Evolutionary conservation across 2,113 vertebrate species (phyloP), one percentile per base, ranked within the genome.

Genomic region (Pontoporia blainvillei): DNA sequence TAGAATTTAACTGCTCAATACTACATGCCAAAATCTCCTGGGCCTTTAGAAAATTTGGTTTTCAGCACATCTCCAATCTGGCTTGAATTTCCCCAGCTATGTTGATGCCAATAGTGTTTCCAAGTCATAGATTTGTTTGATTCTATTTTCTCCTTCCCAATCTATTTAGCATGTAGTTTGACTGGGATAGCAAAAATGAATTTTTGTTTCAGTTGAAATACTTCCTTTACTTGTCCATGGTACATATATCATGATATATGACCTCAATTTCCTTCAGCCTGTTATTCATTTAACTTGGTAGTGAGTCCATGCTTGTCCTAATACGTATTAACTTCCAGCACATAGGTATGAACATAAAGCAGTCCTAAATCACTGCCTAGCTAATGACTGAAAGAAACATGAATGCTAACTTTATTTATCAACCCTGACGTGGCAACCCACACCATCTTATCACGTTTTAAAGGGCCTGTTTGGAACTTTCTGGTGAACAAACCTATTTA

Each of bases 91-190:
- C 73, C 61, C 79, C 23, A 82, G 66, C 34, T 93, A 81, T 86
- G 39, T 69, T 90, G 73, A 93, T 97, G 92, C 90, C 82, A 97
- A 64, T 82, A 54, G 86, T 95, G 93, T 88, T 95, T 96, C 85
- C 25, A 83, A 95, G 88, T 46, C 71, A 93, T 69, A 94, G 34
- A 79, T 91, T 83, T 90, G 73, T 91, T 97, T 89, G 86, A 91
- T 97, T 91, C 90, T 97, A 39, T 97, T 97, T 97, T 95, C 67
- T 91, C 62, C 54, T 90, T 54, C 25, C 52, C 39, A 90, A 49
- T 86, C 62, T 36, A 52, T 36, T 64, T 92, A 95, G 44, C 71
- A 69, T 86, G 59, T 69, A 94, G n/a, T 83, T 92, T 94, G 79
- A 59, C 71, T 85, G 18, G 46, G 39, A 84, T 83, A 86, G 52